Percentiles rank a stretch among this genome's conserved stretches.
These are phyloP conservation scores for Clunio marinus DNA, from an alignment of 2,888 invertebrate genomes.

Conservation along the genomic window DNA sequence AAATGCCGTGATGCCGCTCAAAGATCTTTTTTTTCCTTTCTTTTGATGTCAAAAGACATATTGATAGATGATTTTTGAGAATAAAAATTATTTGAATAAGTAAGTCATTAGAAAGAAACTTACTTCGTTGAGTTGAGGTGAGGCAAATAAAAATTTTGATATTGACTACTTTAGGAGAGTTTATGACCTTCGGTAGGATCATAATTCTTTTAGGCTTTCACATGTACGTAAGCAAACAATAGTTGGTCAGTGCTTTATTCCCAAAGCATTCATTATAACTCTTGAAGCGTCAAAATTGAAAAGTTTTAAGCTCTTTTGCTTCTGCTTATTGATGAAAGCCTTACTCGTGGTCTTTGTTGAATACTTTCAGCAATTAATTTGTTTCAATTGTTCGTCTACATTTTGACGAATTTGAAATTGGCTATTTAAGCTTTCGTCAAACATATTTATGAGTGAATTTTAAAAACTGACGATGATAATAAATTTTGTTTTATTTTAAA, in stretches of 20 bases:
- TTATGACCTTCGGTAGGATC: constrained; percentile 1
- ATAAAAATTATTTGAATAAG: neutral
- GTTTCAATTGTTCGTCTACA: too few relatives aligned
- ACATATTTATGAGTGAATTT: too few relatives aligned
- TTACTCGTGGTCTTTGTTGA: neutral
- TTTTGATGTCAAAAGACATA: neutral
- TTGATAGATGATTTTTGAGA: constrained; percentile 14
- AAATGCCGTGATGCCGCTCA: neutral
- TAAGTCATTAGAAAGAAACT: constrained; percentile 5
- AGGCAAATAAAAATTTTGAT: neutral
- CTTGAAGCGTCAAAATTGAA: neutral
- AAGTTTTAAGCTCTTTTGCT: neutral
- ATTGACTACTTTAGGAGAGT: neutral
- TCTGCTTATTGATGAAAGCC: neutral
- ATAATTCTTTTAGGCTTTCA: neutral
- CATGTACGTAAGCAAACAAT: neutral
- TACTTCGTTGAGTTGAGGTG: too few relatives aligned
- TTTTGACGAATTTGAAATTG: too few relatives aligned
- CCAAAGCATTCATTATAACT: neutral
- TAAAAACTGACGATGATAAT: too few relatives aligned
- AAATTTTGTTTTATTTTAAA: too few relatives aligned
- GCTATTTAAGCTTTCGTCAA: too few relatives aligned
- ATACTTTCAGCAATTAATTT: too few relatives aligned
- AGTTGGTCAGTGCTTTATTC: neutral
- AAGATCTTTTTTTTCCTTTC: neutral